Evolutionary conservation across 1,140 invertebrate species (phyloP), one percentile per base, ranked within the genome.

Genomic region (Scaptomyza pallida): DNA sequence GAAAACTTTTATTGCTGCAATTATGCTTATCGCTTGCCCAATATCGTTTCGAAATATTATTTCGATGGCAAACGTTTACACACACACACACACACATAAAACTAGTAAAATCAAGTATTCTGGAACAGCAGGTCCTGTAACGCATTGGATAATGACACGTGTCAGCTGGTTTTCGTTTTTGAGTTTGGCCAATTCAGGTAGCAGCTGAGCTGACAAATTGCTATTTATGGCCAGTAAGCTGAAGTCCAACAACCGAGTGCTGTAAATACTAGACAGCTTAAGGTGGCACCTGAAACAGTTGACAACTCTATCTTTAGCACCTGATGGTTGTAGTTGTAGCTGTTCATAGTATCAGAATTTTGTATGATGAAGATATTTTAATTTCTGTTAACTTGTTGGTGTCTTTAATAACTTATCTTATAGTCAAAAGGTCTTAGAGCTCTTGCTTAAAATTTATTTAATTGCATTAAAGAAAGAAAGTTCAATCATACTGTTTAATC

Each of bases 1-100:
- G 83, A 75, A 78, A 90, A 78, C 86, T 89, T 89, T 89, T 89
- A 89, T 89, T 89, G 86, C 77, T 48, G 74, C 86, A 89, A 89
- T 89, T 89, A 89, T 89, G 75, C 86, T 89, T 89, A 89, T 89
- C 85, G 80, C 81, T 80, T 78, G 74, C 68, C 74, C 82, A 88
- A 89, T 89, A 89, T 89, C 82, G 72, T 89, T 89, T 70, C 82
- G 48, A 82, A 86, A 88, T 88, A 89, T 76, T 89, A 83, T 83
- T 82, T 82, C 82, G 83, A 81, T 86, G 51, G 82, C 59, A 65
- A 67, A 60, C 33, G 44, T 71, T 64, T 45, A 55, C 40, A 23
- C 9, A 26, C 23, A 26, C 23, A 26, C 8, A 9, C 26, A 30
- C 26, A 10, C 9, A 19, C 33, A 37, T 37, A 19, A 57, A 44